Evolutionary conservation across 1,140 invertebrate genomes (phyloP).

Genomic region (Neoseiulus cucumeris): DNA sequence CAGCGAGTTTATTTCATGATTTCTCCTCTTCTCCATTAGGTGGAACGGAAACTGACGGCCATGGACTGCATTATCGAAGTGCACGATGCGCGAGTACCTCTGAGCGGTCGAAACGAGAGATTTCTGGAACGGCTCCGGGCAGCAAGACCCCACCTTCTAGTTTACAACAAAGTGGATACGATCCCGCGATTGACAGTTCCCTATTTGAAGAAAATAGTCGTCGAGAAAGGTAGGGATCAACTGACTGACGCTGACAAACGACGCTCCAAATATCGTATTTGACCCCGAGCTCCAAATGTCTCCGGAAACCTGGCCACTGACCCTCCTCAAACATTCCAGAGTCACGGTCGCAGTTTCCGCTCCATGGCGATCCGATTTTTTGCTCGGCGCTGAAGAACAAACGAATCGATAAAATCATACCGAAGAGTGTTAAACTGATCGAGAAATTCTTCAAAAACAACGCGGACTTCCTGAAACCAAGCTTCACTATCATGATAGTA

Average conservation of each 20-base stretch:
- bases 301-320: too few species aligned
- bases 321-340: neutral
- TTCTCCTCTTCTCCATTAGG: neutral
- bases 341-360: neutral
- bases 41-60: neutral
- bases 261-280: too few species aligned
- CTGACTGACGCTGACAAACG: too few species aligned
- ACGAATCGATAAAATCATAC: neutral
- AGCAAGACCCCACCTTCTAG: constrained; percentile 13
- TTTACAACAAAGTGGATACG: constrained; percentile 12
- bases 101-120: constrained; percentile 10
- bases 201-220: neutral
- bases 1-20: too few species aligned
- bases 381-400: neutral
- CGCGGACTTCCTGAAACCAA: neutral
- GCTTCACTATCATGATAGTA: neutral
- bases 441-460: neutral
- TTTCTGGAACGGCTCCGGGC: constrained; percentile 1
- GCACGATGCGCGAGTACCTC: constrained; percentile 13
- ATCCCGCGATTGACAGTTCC: neutral
- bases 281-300: too few species aligned
- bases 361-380: neutral
- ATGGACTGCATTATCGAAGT: constrained; percentile 15
- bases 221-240: neutral
- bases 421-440: neutral